phyloP scores from a whole-genome alignment of 2,113 vertebrate species.

The Tyto alba region DNA sequence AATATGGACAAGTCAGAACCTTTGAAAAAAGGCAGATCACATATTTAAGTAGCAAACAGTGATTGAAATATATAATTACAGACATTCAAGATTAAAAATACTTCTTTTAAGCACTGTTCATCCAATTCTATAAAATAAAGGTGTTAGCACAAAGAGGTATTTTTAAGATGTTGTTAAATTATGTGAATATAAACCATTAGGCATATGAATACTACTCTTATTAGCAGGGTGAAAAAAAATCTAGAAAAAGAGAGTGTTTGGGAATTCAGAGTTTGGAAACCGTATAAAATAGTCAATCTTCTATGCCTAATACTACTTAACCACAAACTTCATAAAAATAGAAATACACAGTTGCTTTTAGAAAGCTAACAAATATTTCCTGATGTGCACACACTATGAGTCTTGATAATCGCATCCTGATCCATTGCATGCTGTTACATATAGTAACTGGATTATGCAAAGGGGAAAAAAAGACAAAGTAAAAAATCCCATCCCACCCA shows the following conservation, averaged over 20 bases:
- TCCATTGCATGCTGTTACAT: constrained; percentile 38
- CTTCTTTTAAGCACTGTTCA: background rate
- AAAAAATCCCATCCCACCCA: background rate
- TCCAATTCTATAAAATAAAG: background rate
- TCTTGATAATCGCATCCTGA: constrained; percentile 45
- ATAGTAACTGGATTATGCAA: constrained; percentile 26
- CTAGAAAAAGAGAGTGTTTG: background rate
- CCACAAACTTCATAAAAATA: background rate
- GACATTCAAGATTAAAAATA: background rate
- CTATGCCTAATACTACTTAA: constrained; percentile 15
- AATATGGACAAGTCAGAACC: background rate
- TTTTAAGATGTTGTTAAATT: background rate
- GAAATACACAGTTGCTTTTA: background rate
- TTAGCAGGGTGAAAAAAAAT: background rate
- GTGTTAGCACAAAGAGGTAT: background rate
- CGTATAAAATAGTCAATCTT: background rate
- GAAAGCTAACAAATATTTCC: constrained; percentile 22
- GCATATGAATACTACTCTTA: background rate
- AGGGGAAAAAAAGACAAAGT: background rate
- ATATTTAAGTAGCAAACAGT: background rate
- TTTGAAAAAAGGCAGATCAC: background rate
- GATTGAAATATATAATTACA: background rate
- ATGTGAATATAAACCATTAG: background rate
- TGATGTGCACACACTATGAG: background rate
- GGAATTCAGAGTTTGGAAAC: background rate